Base-by-base conservation (phyloP, 1,140 invertebrate genomes). In the Neodiprion lecontei region DNA sequence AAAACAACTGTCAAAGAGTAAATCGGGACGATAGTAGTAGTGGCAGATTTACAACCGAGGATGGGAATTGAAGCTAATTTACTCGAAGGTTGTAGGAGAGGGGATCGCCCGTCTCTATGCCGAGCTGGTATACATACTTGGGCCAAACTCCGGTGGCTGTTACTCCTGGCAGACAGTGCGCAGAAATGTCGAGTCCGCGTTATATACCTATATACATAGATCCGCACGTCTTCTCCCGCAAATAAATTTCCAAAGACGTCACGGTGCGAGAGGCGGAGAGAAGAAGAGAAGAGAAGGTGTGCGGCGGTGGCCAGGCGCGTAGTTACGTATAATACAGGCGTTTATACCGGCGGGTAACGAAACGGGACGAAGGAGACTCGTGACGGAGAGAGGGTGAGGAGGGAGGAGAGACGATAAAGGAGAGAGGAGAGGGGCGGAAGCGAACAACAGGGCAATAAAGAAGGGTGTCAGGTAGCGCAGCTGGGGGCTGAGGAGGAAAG, bases 361-460 rank as follows among this genome's bases (percentile, higher is more conserved):
- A 40, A 40, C 1, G 28, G 28, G 28, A 40, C 28, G 28, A 40
- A 40, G 61, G 17, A 17, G 1, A 17, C 1, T 1, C 0, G 21
- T 0, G 40, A 69, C 17, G 17, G 21, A 5, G 28, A 68, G 9
- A 17, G n/a, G 53, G n/a, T 1, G n/a, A 17, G 17, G 67, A 14
- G 1, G 8, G 17, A 4, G 17, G 67, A 14, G 9, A 40, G 47
- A 70, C 10, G 49, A 70, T 5, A n/a, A 28, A 21, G 21, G 53
- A 14, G 21, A 61, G 47, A n/a, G 66, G 70, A 72, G 76, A 76
- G 69, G 75, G 74, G 65, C 74, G 79, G 75, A 76, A 28, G 77
- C 73, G 76, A 78, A 81, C 78, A 81, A 80, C 78, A 80, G 80
- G 49, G 79, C 75, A 75, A 80, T 81, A 81, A 81, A 81, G 76